Base-by-base conservation (phyloP, 2,797 vertebrate genomes). In the Cirrhinus molitorella region DNA sequence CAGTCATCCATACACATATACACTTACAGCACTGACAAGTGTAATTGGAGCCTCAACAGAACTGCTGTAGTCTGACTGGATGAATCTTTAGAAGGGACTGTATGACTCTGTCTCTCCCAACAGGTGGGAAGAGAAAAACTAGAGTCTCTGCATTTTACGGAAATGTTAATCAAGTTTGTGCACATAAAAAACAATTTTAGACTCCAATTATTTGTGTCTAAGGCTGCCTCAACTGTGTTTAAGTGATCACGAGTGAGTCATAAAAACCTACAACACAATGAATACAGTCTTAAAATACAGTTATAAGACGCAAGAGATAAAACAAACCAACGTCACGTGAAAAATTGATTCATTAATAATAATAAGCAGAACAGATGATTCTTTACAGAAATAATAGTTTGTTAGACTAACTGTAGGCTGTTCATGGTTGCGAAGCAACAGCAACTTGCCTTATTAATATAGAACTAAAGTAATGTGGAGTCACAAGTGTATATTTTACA, bases 21-120 rank as follows among this genome's bases (percentile, higher is more conserved):
- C 55, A 34, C 68, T 43, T 28, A 49, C 68, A 67, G 40, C 89
- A 90, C 90, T 93, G 92, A 93, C 92, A 92, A 88, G 83, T 91
- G 91, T 93, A 94, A 95, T 91, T 94, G 92, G 91, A 93, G 90
- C 92, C 93, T 92, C 92, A 93, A 91, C 91, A 92, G 91, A 82
- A 21, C 53, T 65, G 81, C 89, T 87, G 80, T 91, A 92, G 87
- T 28, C 86, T 92, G 91, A 93, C 91, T 85, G 83, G 92, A 91
- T 92, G 91, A 92, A 92, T 89, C 89, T 86, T 67, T 72, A 25
- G 5, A 72, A 71, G 28, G 59, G 82, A 76, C 80, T 86, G 55
- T 68, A 76, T 47, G 74, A 82, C 70, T 79, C 17, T 75, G 34
- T 67, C 71, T 49, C 80, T 51, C 70, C 4, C 61, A 76, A 82